These are phyloP conservation scores for Onchidella celtica DNA, from an alignment of 2,888 invertebrate genomes.

Conservation along the genomic window DNA sequence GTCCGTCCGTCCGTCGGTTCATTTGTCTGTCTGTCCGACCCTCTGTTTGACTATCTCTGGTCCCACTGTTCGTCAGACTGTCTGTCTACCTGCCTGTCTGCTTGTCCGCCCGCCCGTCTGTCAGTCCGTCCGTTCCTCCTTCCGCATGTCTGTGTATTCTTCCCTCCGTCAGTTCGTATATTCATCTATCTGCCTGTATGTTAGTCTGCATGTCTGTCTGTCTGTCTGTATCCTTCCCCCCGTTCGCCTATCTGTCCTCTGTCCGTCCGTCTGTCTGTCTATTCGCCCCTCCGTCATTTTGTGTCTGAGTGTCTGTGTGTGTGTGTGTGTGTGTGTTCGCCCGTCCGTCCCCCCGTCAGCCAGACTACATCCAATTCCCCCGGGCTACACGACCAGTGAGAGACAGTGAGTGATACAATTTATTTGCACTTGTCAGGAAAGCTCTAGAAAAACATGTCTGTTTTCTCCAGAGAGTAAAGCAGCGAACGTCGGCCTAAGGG, in stretches of 20 bases:
- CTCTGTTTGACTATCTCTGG: too few species aligned
- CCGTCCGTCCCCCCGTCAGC: too few species aligned
- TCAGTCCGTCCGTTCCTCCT: neutral
- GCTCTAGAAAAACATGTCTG: too few species aligned
- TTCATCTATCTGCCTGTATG: neutral
- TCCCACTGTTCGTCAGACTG: neutral
- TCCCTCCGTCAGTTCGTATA: neutral
- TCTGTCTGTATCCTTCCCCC: neutral
- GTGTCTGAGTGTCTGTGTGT: neutral
- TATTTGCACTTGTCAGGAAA: too few species aligned
- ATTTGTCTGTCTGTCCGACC: too few species aligned
- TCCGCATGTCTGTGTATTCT: neutral
- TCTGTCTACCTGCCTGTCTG: conserved; percentile 7
- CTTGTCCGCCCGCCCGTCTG: too few species aligned
- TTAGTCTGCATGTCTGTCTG: neutral
- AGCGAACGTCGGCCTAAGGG: too few species aligned
- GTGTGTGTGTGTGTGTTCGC: neutral
- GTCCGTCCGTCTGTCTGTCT: neutral
- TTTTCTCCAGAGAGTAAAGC: too few species aligned
- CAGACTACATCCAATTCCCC: too few species aligned
- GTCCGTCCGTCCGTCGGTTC: too few species aligned
- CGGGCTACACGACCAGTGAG: too few species aligned
- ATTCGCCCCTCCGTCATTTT: neutral
- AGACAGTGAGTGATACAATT: too few species aligned
- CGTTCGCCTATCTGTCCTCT: neutral